Base-by-base conservation (phyloP, 2,888 invertebrate species). In the Exephanes ischioxanthus region DNA sequence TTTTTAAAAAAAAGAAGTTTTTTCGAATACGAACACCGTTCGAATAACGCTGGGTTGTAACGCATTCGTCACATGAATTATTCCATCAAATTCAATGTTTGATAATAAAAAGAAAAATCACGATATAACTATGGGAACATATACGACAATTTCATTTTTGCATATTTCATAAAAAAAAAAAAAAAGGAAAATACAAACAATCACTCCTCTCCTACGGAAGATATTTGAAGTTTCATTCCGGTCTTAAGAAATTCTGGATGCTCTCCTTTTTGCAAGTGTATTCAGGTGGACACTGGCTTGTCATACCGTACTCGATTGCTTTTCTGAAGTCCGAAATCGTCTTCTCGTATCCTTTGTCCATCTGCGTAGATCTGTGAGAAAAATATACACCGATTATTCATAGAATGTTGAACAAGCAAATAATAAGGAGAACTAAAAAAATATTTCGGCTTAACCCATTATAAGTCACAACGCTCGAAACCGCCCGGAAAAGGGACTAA, bases 281-380 rank as follows among this genome's bases (percentile, higher is more conserved):
- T 26, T 93, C 90, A 0, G 92, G 89, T 14, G 94, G 93, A 75
- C 93, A 94, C 80, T 88, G 89, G 70, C 88, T 88, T 14, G 95
- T 94, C 84, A 95, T 94, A 4, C 97, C 97, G 94, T 96, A 96
- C 51, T 96, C 95, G 3, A 97, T 95, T 0, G 97, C 97, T 87
- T 96, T 95, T 90, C 96, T 96, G 89, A 97, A 95, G 76, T 96
- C 95, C 53, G 94, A 94, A 3, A 97, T 95, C 53, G 96, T 94
- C 87, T 95, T 95, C 87, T 96, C 96, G 89, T 97, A 97, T 53
- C 96, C 95, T 22, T 95, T 94, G 88, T 95, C 94, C 76, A 94
- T 92, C 26, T 94, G 91, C 58, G 94, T 94, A 87, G 95, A 94
- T 81, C 96, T 96, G 94, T 37, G 94, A 77, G n/a, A 37, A 76